Conservation (phyloP, 1,140 invertebrate genomes). For the Caenorhabditis remanei region DNA sequence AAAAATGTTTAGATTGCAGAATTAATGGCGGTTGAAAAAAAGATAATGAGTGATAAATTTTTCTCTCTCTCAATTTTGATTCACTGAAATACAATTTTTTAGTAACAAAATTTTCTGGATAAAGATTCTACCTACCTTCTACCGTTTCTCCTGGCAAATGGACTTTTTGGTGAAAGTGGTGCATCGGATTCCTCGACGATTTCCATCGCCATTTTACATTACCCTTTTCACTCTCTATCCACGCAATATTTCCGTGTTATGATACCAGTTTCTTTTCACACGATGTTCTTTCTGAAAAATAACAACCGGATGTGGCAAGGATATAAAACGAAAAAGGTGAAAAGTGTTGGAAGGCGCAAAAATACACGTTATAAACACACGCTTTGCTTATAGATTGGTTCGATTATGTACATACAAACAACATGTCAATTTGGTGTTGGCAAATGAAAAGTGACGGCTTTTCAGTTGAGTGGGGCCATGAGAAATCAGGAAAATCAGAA, state of each 20-base stretch:
- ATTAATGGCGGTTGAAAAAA: too few relatives aligned
- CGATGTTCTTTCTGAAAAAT: background rate
- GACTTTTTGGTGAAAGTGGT: constrained; percentile 27
- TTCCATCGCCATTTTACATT: constrained; percentile 39
- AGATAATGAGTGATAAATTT: too few relatives aligned
- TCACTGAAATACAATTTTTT: background rate
- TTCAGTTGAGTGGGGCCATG: background rate
- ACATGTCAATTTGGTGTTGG: constrained; percentile 46
- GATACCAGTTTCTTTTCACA: background rate
- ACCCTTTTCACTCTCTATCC: background rate
- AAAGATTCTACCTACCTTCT: background rate
- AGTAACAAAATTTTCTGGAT: background rate
- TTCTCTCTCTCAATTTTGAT: too few relatives aligned
- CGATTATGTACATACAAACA: constrained; percentile 53
- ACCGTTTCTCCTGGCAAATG: constrained; percentile 16
- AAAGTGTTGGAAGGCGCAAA: background rate
- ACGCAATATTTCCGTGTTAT: background rate
- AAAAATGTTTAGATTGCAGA: too few relatives aligned
- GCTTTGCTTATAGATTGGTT: constrained; percentile 36
- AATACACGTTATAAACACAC: constrained; percentile 48
- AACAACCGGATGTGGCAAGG: background rate
- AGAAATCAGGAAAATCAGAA: constrained; percentile 5
- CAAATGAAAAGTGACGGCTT: constrained; percentile 46
- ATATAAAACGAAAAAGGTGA: background rate
- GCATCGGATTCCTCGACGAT: constrained; percentile 23